Evolutionary conservation across 2,113 vertebrate species (phyloP).

Genomic region (Falco punctatus): DNA sequence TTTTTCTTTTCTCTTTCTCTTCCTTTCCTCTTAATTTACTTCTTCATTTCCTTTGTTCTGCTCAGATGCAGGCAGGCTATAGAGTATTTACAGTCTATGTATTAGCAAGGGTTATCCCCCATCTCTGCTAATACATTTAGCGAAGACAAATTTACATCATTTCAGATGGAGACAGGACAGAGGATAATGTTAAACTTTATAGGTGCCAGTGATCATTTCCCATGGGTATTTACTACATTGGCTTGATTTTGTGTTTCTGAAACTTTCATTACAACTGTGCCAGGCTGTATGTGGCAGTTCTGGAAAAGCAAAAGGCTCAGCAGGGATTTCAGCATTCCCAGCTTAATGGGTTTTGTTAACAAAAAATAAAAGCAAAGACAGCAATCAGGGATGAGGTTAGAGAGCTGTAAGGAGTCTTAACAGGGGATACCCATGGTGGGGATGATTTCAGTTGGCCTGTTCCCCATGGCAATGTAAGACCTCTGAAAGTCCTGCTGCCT

Average conservation of each 20-base stretch:
- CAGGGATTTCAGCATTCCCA: slow-evolving; percentile 10
- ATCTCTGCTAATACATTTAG: background rate
- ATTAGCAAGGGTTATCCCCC: background rate
- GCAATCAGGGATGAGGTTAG: background rate
- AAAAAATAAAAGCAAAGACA: slow-evolving; percentile 19
- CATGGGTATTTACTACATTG: slow-evolving; percentile 11
- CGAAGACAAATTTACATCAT: slow-evolving; percentile 1
- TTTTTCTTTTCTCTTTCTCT: background rate
- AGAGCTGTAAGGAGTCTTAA: background rate
- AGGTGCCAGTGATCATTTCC: slow-evolving; percentile 18
- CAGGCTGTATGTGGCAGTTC: slow-evolving; percentile 1
- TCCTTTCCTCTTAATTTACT: background rate
- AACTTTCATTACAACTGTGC: background rate
- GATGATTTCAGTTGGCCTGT: background rate
- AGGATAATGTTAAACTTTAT: slow-evolving; percentile 21
- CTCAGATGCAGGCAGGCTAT: background rate
- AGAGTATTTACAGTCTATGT: background rate
- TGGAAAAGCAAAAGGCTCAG: slow-evolving; percentile 1
- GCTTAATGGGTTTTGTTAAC: slow-evolving; percentile 17
- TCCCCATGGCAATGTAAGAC: background rate
- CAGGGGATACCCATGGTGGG: fast-evolving
- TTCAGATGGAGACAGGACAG: background rate
- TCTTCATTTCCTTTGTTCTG: background rate
- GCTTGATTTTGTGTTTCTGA: slow-evolving; percentile 40
- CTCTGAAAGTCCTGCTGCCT: background rate